phyloP scores from a whole-genome alignment of 2,888 invertebrate genomes.

The Philonicus albiceps region DNA sequence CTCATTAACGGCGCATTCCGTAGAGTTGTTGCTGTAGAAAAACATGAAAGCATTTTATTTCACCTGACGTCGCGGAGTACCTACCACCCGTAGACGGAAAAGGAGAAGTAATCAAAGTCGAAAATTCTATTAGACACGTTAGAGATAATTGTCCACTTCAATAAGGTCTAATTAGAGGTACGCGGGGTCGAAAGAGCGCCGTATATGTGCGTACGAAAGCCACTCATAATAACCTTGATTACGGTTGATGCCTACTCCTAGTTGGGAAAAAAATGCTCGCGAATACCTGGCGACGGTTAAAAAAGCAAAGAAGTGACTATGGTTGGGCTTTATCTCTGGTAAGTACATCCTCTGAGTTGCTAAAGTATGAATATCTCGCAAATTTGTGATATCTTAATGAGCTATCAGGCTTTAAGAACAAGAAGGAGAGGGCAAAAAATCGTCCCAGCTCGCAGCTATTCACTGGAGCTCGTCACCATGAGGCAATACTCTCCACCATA shows the following conservation, averaged over 20 bases:
- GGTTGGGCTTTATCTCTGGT: background rate
- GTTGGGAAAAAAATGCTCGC: background rate
- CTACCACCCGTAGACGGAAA: background rate
- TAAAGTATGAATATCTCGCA: background rate
- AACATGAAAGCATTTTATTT: background rate
- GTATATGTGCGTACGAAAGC: background rate
- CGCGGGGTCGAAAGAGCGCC: background rate
- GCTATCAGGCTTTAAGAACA: background rate
- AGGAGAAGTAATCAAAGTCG: background rate
- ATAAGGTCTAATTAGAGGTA: conserved; percentile 1
- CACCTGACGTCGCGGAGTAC: background rate
- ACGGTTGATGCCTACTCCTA: conserved; percentile 1
- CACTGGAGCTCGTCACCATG: background rate
- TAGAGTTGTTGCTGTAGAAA: background rate
- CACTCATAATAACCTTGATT: conserved; percentile 5
- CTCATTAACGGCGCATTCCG: background rate
- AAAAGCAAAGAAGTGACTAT: background rate
- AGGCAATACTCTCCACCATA: too few species aligned
- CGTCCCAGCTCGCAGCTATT: background rate
- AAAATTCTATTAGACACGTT: background rate
- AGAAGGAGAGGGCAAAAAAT: background rate
- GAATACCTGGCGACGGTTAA: background rate
- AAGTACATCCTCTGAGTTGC: background rate
- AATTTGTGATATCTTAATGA: background rate
- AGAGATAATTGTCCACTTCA: background rate